Base-by-base conservation (phyloP, 2,888 invertebrate species). In the Ochlodes sylvanus region DNA sequence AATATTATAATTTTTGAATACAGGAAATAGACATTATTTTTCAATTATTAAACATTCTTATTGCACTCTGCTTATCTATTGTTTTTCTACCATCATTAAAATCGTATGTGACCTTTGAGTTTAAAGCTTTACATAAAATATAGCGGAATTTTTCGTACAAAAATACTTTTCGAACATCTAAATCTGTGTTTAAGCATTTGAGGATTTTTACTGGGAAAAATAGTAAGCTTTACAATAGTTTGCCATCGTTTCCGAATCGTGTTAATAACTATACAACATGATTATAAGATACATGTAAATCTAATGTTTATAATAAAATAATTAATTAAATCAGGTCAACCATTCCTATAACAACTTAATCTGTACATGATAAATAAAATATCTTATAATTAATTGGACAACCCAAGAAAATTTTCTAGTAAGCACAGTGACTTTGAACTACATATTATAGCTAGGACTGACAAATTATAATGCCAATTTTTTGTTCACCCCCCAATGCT, bases 281-380 rank as follows among this genome's bases (percentile, higher is more conserved):
- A 63, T 54, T 42, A 63, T 34, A 27, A 55, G 32, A 32, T n/a
- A 54, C n/a, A 12, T 12, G 42, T 55, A 38, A 50, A 58, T 52
- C 27, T 65, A 65, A 58, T 21, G 34, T 15, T 56, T 61, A 62
- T 12, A 62, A 62, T 15, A 62, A 56, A 55, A 56, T 57, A 42
- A 65, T 57, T 58, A 65, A 52, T 66, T 50, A 66, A 58, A 58
- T 66, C 60, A 60, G 58, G 60, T 66, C 42, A 60, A 60, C 41
- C 21, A 21, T 58, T 21, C 52, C 9, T 42, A 54, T 32, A 60
- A 58, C 27, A 58, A 50, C 54, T 66, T 66, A 58, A 19, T 60
- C 60, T 66, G 60, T 66, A 66, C 66, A 66, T 38, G 66, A 66
- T 66, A 60, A 60, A 66, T 60, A 66, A 19, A 54, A 60, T 41